phyloP scores from a whole-genome alignment of 2,888 invertebrate genomes.

The Nudaria mundana region DNA sequence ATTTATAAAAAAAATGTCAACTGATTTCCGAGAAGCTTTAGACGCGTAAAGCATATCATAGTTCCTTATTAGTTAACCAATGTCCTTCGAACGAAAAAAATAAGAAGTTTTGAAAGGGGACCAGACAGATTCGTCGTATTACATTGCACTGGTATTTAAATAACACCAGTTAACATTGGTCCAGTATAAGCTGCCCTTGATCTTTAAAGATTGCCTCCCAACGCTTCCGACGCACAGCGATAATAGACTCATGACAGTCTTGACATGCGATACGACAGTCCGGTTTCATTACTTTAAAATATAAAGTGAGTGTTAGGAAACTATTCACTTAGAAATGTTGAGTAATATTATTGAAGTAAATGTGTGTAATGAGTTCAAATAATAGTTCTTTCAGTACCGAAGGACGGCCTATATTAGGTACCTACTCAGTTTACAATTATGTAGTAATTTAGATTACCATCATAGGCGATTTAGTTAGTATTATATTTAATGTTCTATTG shows the following conservation, averaged over 20 bases:
- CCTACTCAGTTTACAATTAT: too few species aligned
- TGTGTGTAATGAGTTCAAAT: constrained; percentile 20
- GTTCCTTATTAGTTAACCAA: constrained; percentile 24
- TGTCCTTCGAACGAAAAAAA: constrained; percentile 64
- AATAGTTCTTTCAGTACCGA: constrained; percentile 16
- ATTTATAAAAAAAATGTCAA: too few species aligned
- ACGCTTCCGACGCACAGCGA: constrained; percentile 73
- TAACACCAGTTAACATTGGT: constrained; percentile 80
- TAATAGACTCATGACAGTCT: constrained; percentile 41
- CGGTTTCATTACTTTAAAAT: constrained; percentile 11
- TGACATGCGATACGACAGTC: constrained; percentile 30
- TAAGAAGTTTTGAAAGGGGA: constrained; percentile 71
- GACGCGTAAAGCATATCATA: constrained; percentile 6
- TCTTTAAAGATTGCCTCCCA: constrained; percentile 66
- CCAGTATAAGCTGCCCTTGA: constrained; percentile 71
- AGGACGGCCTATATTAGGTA: constrained; percentile 5
- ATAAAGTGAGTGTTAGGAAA: constrained; percentile 28
- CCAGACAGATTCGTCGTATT: constrained; percentile 52
- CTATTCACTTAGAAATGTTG: constrained; percentile 24
- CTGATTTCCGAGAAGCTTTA: constrained; percentile 1
- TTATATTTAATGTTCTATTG: background rate
- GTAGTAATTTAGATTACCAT: constrained; percentile 6
- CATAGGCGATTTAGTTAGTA: background rate
- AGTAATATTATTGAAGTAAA: constrained; percentile 30
- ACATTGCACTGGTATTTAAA: constrained; percentile 69